Base-by-base conservation (phyloP, 2,888 invertebrate species). In the Hymenopus coronatus region DNA sequence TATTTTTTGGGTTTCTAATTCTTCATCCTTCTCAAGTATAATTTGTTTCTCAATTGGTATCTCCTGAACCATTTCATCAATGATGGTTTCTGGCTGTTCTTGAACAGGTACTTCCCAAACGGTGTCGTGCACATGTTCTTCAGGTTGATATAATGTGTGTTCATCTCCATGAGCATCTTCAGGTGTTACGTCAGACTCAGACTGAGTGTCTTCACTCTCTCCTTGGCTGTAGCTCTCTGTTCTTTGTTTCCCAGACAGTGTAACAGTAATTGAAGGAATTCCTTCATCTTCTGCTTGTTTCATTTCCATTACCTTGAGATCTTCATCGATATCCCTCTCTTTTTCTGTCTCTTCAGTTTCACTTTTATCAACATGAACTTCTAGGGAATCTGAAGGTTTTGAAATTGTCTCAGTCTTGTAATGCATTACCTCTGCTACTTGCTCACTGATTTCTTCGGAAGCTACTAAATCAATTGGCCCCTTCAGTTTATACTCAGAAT, bases 21-120 rank as follows among this genome's bases (percentile, higher is more conserved):
- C 93, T 85, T 93, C 93, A 86, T 93, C 93, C 91, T 92, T 93
- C 90, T 93, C 93, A 25, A 91, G 89, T 81, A 91, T 91, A 46
- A 91, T 88, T 91, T 92, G 92, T 28, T 91, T 91, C 83, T 92
- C 92, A 7, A 91, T 90, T n/a, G 92, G 91, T 27, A 93, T 91
- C 70, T 93, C 92, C 40, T 92, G 91, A 2, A 92, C 93, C 90
- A 92, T 92, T 91, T 93, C 93, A 83, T 93, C 93, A 25, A 88
- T 88, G 88, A 93, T 92, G 25, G 92, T 91, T 30, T 91, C 91
- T 70, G 92, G 91, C 89, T 93, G 92, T 54, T 93, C 93, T 91
- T 94, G 93, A 8, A 94, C 92, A 27, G 94, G 93, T 28, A 94
- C 94, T 92, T 94, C 94, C 94, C 94, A 94, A 40, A 94, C 93